Conservation (phyloP, 1,140 invertebrate species). For the Globodera ellingtonae region DNA sequence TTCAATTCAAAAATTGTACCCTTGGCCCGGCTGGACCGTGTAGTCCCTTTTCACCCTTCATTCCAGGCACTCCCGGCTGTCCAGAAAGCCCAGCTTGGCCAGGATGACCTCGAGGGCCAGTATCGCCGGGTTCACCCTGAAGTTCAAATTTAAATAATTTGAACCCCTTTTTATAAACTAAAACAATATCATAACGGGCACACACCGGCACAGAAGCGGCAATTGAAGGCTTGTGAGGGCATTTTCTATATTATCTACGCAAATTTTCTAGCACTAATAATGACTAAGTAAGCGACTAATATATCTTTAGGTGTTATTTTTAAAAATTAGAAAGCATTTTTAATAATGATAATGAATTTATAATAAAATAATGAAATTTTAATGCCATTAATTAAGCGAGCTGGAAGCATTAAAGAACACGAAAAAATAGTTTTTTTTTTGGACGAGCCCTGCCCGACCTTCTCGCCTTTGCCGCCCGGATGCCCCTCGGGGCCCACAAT, state of each 20-base stretch:
- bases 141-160: not conserved
- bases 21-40: slow-evolving; percentile 63
- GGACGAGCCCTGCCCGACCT: slow-evolving; percentile 42
- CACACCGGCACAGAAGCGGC: not conserved
- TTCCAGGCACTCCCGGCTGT: slow-evolving; percentile 62
- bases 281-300: not conserved
- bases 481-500: slow-evolving; percentile 63
- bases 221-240: not conserved
- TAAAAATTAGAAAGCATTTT: no score
- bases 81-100: slow-evolving; percentile 59
- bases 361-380: no score
- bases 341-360: no score
- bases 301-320: no score
- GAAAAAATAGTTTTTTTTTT: not conserved
- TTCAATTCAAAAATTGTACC: slow-evolving; percentile 44
- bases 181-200: not conserved
- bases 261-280: not conserved
- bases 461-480: slow-evolving; percentile 61
- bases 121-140: slow-evolving; percentile 64
- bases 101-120: slow-evolving; percentile 60
- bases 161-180: not conserved
- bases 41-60: slow-evolving; percentile 65
- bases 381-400: no score
- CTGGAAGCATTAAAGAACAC: no score
- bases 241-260: not conserved